Percentiles rank a stretch among this genome's conserved stretches.
Evolutionary conservation across 1,140 invertebrate species (phyloP).

Genomic region (Conus betulinus): DNA sequence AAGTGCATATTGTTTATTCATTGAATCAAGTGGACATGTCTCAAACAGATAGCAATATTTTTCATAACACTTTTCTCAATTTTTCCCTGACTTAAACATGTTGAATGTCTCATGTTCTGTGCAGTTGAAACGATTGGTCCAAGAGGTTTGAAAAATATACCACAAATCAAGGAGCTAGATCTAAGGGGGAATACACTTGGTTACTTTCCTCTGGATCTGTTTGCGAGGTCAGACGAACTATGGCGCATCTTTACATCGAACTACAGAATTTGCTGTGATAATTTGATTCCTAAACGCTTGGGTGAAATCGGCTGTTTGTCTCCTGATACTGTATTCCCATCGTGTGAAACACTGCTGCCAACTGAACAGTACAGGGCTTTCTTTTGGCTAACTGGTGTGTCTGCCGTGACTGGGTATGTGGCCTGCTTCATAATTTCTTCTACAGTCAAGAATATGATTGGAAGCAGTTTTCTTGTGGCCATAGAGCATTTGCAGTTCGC

Average conservation of each 20-base stretch:
- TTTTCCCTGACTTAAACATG: background rate
- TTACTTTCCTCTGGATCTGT: too few relatives aligned
- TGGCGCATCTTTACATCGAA: too few relatives aligned
- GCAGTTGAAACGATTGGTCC: background rate
- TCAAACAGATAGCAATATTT: background rate
- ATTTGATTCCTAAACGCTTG: background rate
- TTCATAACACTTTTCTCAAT: background rate
- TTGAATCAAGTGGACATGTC: background rate
- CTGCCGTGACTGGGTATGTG: background rate
- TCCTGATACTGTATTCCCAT: background rate
- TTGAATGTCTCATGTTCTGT: background rate
- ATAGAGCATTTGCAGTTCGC: background rate
- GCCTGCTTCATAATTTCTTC: background rate
- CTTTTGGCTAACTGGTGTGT: too few relatives aligned
- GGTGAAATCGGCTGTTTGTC: background rate
- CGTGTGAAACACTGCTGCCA: too few relatives aligned
- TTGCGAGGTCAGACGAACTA: too few relatives aligned
- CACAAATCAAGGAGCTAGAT: background rate
- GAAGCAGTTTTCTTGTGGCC: background rate
- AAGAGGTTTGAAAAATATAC: background rate
- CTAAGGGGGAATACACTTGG: too few relatives aligned
- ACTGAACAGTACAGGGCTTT: too few relatives aligned
- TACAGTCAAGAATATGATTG: background rate
- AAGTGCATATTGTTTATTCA: too few relatives aligned
- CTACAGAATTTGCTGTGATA: background rate